Evolutionary conservation across 2,888 invertebrate species (phyloP).

Genomic region (Ypsolopha scabrella): DNA sequence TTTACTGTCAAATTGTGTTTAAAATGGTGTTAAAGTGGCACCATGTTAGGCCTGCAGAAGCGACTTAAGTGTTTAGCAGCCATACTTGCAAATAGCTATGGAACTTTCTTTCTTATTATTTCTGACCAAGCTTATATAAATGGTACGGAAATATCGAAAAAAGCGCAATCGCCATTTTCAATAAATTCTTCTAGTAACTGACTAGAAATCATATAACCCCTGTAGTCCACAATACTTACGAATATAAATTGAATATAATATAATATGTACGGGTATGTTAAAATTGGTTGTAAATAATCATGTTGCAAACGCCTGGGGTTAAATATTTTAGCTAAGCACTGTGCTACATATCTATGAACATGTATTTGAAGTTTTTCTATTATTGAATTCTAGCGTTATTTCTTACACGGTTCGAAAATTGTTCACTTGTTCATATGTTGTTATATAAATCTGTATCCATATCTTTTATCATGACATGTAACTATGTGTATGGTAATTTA

Average conservation of each 20-base stretch:
- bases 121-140: too few species aligned
- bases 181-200: too few species aligned
- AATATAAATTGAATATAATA: slow-evolving; percentile 1
- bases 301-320: slow-evolving; percentile 35
- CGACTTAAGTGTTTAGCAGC: too few species aligned
- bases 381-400: slow-evolving; percentile 60
- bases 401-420: slow-evolving; percentile 60
- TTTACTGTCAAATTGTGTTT: too few species aligned
- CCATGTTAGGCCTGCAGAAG: too few species aligned
- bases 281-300: slow-evolving; percentile 49
- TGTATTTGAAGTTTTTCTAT: slow-evolving; percentile 58
- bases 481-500: slow-evolving; percentile 60
- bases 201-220: slow-evolving; percentile 23
- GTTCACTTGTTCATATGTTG: slow-evolving; percentile 69
- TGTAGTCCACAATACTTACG: slow-evolving; percentile 27
- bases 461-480: slow-evolving; percentile 59
- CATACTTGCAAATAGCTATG: too few species aligned
- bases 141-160: too few species aligned
- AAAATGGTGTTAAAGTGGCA: too few species aligned
- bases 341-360: slow-evolving; percentile 64
- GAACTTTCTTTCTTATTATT: too few species aligned
- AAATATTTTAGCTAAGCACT: slow-evolving; percentile 52
- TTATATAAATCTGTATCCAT: slow-evolving; percentile 61
- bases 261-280: slow-evolving; percentile 10
- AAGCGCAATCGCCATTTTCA: too few species aligned